A percentile compares a stretch with the other conserved stretches of the same genome.
Evolutionary conservation across 2,888 invertebrate genomes (phyloP).

Genomic region (Aporophyla lueneburgensis): DNA sequence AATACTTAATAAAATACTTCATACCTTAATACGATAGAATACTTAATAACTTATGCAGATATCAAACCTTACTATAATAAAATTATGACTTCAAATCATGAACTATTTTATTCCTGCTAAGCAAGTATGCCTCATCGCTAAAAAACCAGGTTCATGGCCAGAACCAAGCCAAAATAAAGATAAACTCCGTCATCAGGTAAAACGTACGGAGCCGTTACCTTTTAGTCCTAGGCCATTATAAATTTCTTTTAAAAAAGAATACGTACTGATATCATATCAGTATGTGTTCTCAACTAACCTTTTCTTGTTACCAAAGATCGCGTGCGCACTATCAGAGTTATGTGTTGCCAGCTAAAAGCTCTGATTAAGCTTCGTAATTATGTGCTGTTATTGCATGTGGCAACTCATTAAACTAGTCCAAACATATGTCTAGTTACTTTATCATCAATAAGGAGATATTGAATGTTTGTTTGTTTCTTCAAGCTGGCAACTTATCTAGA

Average conservation of each 20-base stretch:
- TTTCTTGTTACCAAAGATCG: slow-evolving; percentile 51
- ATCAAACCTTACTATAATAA: too few relatives aligned
- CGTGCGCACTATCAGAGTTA: slow-evolving; percentile 57
- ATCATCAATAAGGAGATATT: slow-evolving; percentile 38
- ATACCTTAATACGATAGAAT: too few relatives aligned
- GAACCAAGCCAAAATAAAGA: background rate
- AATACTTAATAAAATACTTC: too few relatives aligned
- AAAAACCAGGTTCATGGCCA: background rate
- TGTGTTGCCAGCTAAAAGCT: slow-evolving; percentile 62
- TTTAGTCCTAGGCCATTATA: background rate
- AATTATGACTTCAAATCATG: background rate
- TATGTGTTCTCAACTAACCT: slow-evolving; percentile 38
- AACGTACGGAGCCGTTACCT: background rate
- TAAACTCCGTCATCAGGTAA: background rate
- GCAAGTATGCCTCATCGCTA: background rate
- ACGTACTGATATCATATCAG: background rate
- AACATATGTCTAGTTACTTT: slow-evolving; percentile 40
- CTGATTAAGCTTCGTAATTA: slow-evolving; percentile 66
- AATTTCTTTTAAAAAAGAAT: background rate
- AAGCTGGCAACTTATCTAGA: slow-evolving; percentile 9
- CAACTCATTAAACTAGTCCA: slow-evolving; percentile 51
- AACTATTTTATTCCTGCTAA: background rate
- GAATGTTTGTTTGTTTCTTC: slow-evolving; percentile 16
- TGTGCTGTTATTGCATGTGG: slow-evolving; percentile 58
- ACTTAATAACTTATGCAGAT: too few relatives aligned